Conservation (phyloP, 1,140 invertebrate species). For the Sarcophaga bullata region DNA sequence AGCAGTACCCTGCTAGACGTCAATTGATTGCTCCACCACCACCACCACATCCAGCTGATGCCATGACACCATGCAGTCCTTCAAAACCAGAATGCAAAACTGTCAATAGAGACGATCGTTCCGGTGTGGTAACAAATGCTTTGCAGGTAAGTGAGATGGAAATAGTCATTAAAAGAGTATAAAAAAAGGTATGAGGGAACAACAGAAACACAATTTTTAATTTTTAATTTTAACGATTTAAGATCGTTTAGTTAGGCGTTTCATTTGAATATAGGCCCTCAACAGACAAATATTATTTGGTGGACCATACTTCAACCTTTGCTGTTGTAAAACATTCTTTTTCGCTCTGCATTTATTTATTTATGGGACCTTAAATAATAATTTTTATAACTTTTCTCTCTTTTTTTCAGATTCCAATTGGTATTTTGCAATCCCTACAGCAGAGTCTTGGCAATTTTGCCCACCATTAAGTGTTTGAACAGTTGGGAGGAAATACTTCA, state of each 20-base stretch:
- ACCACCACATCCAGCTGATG: neutral
- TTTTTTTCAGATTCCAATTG: constrained; percentile 59
- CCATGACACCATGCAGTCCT: neutral
- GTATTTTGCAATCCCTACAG: constrained; percentile 59
- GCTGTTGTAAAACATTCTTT: too few species aligned
- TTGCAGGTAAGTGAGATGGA: neutral
- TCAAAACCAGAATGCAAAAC: neutral
- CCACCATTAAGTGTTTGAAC: too few species aligned
- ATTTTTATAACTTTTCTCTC: constrained; percentile 6
- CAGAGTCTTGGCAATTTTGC: constrained; percentile 48
- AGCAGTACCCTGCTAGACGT: constrained; percentile 6
- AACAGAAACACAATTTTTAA: too few species aligned
- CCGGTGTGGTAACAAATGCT: constrained; percentile 34
- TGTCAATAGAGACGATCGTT: neutral
- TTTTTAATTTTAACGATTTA: too few species aligned
- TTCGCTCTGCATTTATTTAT: neutral
- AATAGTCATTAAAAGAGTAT: too few species aligned
- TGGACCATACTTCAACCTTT: too few species aligned
- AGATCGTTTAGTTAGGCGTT: too few species aligned
- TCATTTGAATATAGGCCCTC: too few species aligned
- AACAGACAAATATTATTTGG: too few species aligned
- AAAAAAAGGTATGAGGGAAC: too few species aligned
- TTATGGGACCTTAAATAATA: neutral
- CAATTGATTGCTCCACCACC: constrained; percentile 22
- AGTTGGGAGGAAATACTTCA: too few species aligned